Conservation (phyloP, 2,888 invertebrate genomes). For the Quadroppia sp. region DNA sequence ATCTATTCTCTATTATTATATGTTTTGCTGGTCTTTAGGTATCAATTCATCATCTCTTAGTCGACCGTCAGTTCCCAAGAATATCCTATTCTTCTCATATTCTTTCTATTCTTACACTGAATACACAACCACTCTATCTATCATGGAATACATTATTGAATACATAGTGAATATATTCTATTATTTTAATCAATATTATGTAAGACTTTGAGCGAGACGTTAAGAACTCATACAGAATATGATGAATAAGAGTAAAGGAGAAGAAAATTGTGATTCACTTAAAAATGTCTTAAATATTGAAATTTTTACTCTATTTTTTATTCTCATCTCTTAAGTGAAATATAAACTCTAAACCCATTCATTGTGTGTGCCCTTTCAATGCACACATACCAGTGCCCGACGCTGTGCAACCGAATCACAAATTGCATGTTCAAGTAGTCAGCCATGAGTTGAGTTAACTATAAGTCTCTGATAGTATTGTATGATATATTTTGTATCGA, state of each 20-base stretch:
- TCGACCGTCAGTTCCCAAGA: slow-evolving; percentile 17
- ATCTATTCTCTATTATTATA: slow-evolving; percentile 23
- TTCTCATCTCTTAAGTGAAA: slow-evolving; percentile 10
- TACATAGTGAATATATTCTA: too few relatives aligned
- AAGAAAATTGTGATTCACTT: not conserved
- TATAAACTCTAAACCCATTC: not conserved
- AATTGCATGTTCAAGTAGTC: slow-evolving; percentile 5
- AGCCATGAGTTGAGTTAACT: too few relatives aligned
- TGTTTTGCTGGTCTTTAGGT: slow-evolving; percentile 24
- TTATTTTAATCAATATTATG: not conserved
- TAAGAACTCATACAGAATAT: not conserved
- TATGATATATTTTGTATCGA: too few relatives aligned
- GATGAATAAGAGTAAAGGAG: not conserved
- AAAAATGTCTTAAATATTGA: not conserved
- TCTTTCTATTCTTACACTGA: too few relatives aligned
- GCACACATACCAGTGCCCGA: too few relatives aligned
- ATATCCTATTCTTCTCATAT: not conserved
- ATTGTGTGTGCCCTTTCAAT: not conserved
- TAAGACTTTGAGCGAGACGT: not conserved
- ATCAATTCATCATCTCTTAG: slow-evolving; percentile 34
- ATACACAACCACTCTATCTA: too few relatives aligned
- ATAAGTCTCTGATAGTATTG: too few relatives aligned
- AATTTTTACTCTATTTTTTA: not conserved
- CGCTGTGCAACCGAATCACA: too few relatives aligned
- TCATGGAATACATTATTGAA: too few relatives aligned